Evolutionary conservation across 2,113 vertebrate genomes (phyloP).

Genomic region (Cinclus mexicanus): DNA sequence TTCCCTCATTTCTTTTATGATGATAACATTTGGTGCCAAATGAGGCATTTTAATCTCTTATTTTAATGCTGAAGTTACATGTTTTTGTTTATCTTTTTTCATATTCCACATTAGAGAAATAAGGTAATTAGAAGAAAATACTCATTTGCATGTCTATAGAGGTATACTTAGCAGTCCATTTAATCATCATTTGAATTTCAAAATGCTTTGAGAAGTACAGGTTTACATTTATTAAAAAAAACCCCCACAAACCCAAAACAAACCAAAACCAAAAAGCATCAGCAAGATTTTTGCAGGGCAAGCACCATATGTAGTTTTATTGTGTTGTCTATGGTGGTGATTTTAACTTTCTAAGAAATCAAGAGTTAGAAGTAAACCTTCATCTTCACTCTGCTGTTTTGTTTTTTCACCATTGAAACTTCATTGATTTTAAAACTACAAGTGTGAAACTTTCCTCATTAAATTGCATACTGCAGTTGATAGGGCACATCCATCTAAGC

Average conservation of each 20-base stretch:
- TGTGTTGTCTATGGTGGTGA: background rate
- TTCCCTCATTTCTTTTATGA: conserved; percentile 43
- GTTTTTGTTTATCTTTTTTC: background rate
- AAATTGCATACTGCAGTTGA: background rate
- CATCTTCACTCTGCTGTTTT: background rate
- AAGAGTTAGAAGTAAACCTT: background rate
- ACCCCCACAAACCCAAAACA: background rate
- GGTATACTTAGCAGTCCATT: background rate
- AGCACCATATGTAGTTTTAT: background rate
- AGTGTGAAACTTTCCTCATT: conserved; percentile 39
- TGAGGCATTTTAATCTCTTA: conserved; percentile 53
- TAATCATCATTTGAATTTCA: conserved; percentile 18
- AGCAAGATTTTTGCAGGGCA: background rate
- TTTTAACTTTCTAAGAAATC: background rate
- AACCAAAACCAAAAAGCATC: background rate
- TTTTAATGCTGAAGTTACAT: conserved; percentile 19
- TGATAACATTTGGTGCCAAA: conserved; percentile 54
- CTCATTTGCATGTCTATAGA: background rate
- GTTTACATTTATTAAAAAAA: background rate
- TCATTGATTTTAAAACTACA: conserved; percentile 38
- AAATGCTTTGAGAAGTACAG: background rate
- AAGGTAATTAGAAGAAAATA: conserved; percentile 41
- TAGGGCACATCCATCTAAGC: conserved; percentile 14
- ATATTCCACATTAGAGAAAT: background rate
- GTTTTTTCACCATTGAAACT: conserved; percentile 1